Percentiles rank a stretch among this genome's conserved stretches.
Conservation (phyloP, 2,888 invertebrate genomes). For the Lithophane leautieri region DNA sequence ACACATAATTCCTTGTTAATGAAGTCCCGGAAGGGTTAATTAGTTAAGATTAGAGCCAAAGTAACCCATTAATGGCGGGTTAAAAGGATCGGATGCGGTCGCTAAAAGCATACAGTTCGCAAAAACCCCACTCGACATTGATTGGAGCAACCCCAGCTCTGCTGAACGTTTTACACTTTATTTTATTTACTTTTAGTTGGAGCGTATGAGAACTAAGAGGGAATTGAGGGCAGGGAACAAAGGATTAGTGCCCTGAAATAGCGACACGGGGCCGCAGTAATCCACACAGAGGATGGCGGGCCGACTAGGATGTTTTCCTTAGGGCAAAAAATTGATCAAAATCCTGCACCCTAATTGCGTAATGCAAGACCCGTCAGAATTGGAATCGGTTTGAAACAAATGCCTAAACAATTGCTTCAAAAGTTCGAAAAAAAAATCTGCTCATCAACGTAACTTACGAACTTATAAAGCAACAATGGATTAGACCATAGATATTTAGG, state of each 20-base stretch:
- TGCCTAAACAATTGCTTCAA: no score
- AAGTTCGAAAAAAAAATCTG: no score
- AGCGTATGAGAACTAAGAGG: background rate
- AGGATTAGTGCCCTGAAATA: constrained; percentile 7
- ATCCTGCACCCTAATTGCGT: background rate
- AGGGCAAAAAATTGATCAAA: background rate
- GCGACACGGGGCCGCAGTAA: background rate
- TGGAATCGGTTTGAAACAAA: no score
- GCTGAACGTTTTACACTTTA: constrained; percentile 17
- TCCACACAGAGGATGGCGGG: background rate
- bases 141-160: constrained; percentile 4
- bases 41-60: constrained; percentile 15
- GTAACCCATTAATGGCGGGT: constrained; percentile 23
- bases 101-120: constrained; percentile 28
- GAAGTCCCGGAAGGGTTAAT: constrained; percentile 13
- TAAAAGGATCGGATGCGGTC: background rate
- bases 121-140: constrained; percentile 11
- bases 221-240: background rate
- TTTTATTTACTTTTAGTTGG: constrained; percentile 18
- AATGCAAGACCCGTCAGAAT: no score
- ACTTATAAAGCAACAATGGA: no score
- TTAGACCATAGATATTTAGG: no score
- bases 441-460: no score
- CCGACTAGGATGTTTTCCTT: no score
- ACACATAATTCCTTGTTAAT: constrained; percentile 19